Percentiles rank a stretch among this genome's conserved stretches.
Evolutionary conservation across 1,140 invertebrate genomes (phyloP).

Genomic region (Dendrolimus kikuchii): DNA sequence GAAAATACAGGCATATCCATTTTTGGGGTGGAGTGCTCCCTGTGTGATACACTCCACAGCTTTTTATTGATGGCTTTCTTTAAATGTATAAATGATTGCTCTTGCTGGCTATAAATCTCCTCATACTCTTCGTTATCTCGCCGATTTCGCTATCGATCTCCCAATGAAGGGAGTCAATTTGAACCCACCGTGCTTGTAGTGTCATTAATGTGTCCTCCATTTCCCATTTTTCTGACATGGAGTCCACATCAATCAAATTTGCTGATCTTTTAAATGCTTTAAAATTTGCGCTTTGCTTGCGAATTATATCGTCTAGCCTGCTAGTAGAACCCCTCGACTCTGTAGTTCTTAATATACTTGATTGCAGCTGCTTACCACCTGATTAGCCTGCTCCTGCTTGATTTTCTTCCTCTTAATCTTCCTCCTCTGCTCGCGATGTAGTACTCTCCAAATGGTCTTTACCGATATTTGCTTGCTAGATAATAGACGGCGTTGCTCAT

Average conservation of each 20-base stretch:
- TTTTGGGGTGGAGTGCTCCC: no score
- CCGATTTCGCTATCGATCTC: slow-evolving; percentile 3
- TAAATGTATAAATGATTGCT: background rate
- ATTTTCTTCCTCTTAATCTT: no score
- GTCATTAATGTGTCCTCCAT: slow-evolving; percentile 5
- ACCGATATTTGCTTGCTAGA: no score
- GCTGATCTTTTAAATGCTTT: slow-evolving; percentile 4
- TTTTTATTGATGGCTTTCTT: slow-evolving; percentile 6
- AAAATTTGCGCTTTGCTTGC: slow-evolving; percentile 7
- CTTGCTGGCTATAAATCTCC: background rate
- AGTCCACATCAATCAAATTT: slow-evolving; percentile 6
- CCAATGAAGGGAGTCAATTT: background rate
- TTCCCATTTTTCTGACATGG: slow-evolving; percentile 13
- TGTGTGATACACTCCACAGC: background rate
- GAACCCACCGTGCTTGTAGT: slow-evolving; percentile 7
- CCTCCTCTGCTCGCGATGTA: no score
- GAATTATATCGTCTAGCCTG: slow-evolving; percentile 7
- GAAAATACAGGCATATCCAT: no score
- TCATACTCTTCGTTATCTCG: slow-evolving; percentile 5
- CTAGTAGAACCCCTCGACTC: slow-evolving; percentile 1
- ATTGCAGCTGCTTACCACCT: no score
- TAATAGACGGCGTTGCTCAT: no score
- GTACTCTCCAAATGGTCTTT: no score
- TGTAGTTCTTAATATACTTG: background rate
- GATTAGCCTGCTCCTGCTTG: no score